These are phyloP conservation scores for Agrilus biguttatus DNA, from an alignment of 2,888 invertebrate genomes.

Conservation along the genomic window DNA sequence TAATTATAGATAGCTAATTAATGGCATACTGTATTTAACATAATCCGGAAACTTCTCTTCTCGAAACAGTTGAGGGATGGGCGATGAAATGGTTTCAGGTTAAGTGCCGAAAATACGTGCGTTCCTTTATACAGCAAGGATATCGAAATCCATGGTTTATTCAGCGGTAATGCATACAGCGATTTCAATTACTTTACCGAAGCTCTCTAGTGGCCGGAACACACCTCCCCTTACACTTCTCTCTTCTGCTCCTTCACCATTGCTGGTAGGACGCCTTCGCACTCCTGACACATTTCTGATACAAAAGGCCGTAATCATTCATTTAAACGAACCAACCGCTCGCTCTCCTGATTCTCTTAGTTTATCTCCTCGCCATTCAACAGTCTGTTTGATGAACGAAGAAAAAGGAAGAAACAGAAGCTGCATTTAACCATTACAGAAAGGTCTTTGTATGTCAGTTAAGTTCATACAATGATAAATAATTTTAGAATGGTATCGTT, in stretches of 20 bases:
- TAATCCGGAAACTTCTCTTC: too few species aligned
- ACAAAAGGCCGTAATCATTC: neutral
- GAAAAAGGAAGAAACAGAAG: conserved; percentile 1
- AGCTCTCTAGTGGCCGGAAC: conserved; percentile 13
- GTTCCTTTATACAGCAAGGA: conserved; percentile 17
- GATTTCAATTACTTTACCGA: conserved; percentile 13
- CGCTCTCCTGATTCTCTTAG: too few species aligned
- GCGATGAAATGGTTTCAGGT: conserved; percentile 2
- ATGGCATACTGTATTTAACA: too few species aligned
- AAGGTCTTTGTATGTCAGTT: too few species aligned
- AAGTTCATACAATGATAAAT: too few species aligned
- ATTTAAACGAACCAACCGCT: neutral
- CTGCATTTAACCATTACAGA: too few species aligned
- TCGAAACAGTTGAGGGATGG: too few species aligned
- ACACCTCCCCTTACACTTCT: neutral
- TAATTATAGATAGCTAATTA: too few species aligned
- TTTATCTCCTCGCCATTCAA: conserved; percentile 14
- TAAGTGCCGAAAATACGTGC: conserved; percentile 20
- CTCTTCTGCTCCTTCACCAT: too few species aligned
- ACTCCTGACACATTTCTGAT: conserved; percentile 4
- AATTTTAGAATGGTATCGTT: too few species aligned
- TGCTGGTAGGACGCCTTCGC: neutral
- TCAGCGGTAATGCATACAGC: conserved; percentile 19
- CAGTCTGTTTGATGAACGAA: conserved; percentile 9
- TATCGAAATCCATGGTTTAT: conserved; percentile 24